A percentile compares a stretch with the other conserved stretches of the same genome.
Conservation (phyloP, 2,888 invertebrate species). For the Conistra vaccinii region DNA sequence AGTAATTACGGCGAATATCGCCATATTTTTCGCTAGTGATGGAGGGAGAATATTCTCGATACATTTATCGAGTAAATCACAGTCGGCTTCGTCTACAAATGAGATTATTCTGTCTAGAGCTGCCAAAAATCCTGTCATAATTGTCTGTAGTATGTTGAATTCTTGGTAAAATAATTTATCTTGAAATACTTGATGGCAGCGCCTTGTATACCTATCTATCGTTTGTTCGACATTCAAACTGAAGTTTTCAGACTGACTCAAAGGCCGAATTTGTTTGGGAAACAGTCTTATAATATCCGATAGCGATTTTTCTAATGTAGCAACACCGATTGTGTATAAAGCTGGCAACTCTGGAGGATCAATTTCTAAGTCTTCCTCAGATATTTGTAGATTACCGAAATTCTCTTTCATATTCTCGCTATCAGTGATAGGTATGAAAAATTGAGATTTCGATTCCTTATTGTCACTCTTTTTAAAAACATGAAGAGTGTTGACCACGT, state of each 20-base stretch:
- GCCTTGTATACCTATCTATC: constrained; percentile 86
- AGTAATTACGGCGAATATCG: constrained; percentile 85
- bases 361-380: constrained; percentile 83
- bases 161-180: constrained; percentile 88
- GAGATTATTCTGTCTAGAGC: constrained; percentile 77
- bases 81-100: constrained; percentile 83
- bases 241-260: constrained; percentile 88
- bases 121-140: constrained; percentile 81
- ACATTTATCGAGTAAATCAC: constrained; percentile 86
- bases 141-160: constrained; percentile 82
- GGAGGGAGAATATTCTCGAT: constrained; percentile 82
- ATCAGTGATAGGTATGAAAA: constrained; percentile 86
- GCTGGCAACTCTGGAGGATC: constrained; percentile 82
- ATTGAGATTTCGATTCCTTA: constrained; percentile 87
- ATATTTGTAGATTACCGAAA: constrained; percentile 84
- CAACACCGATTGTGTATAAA: constrained; percentile 78
- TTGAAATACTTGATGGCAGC: constrained; percentile 89
- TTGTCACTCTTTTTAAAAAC: constrained; percentile 86
- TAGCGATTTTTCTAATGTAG: constrained; percentile 82
- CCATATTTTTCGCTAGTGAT: constrained; percentile 80
- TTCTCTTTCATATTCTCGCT: constrained; percentile 78
- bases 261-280: constrained; percentile 86
- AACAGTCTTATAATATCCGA: constrained; percentile 83
- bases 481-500: constrained; percentile 83
- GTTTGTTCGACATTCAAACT: constrained; percentile 84